Conservation (phyloP, 2,888 invertebrate genomes). For the Nezara viridula region DNA sequence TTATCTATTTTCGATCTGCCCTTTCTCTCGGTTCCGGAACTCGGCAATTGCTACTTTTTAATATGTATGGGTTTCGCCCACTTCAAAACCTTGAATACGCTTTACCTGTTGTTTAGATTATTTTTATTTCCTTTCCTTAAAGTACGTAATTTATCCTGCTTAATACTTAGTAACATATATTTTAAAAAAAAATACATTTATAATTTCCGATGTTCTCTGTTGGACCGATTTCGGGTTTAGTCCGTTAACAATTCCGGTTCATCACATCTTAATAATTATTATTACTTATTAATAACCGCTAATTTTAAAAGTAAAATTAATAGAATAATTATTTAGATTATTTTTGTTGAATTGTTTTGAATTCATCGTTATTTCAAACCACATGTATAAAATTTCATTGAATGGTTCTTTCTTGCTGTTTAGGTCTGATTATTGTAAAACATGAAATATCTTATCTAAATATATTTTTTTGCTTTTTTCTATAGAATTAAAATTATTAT, state of each 20-base stretch:
- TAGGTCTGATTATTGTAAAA: too few relatives aligned
- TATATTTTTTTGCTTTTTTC: too few relatives aligned
- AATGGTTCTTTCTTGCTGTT: too few relatives aligned
- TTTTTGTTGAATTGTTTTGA: too few relatives aligned
- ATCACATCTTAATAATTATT: too few relatives aligned
- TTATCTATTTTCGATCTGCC: neutral
- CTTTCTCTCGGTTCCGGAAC: neutral
- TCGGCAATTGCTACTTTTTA: constrained; percentile 28
- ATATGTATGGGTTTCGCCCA: constrained; percentile 55
- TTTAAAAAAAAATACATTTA: neutral
- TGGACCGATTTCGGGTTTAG: neutral
- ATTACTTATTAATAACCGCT: too few relatives aligned
- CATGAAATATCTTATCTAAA: too few relatives aligned
- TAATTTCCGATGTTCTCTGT: neutral
- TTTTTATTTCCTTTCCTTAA: neutral
- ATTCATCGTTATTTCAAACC: too few relatives aligned
- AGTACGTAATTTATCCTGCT: neutral
- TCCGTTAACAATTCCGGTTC: neutral
- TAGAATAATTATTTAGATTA: too few relatives aligned
- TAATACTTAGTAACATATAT: neutral
- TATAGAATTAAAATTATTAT: too few relatives aligned
- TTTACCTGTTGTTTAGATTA: neutral
- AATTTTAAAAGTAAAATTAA: too few relatives aligned
- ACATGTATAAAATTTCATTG: too few relatives aligned
- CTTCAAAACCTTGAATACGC: constrained; percentile 47